Evolutionary conservation across 2,113 vertebrate species (phyloP).

Genomic region (Haemorhous mexicanus): DNA sequence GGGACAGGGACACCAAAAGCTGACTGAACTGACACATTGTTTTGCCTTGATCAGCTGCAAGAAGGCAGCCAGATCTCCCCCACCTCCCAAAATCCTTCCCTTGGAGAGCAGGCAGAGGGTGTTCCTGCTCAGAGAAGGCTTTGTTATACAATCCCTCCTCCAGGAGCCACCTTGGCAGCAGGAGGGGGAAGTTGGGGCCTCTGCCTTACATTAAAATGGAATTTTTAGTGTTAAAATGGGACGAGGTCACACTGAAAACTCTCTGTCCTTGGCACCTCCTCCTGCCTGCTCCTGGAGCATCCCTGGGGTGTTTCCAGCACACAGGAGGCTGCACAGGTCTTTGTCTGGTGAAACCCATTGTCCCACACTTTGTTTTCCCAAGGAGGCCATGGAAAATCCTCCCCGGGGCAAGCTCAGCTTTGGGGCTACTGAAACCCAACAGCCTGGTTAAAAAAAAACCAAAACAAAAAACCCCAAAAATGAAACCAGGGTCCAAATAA

Average conservation of each 20-base stretch:
- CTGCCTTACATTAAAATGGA: accelerated
- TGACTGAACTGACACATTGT: not conserved
- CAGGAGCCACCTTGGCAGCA: not conserved
- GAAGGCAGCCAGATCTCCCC: not conserved
- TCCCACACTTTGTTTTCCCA: not conserved
- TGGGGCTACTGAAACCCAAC: not conserved
- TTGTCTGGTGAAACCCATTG: not conserved
- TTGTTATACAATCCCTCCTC: not conserved
- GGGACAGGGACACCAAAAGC: not conserved
- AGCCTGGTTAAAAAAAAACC: not conserved
- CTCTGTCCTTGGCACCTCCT: not conserved
- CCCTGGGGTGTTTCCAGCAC: not conserved
- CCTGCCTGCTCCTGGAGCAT: not conserved
- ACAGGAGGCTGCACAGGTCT: not conserved
- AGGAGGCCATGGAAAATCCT: not conserved
- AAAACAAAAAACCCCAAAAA: not conserved
- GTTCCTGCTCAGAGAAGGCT: not conserved
- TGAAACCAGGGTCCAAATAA: not conserved
- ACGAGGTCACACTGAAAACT: not conserved
- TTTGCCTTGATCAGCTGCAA: not conserved
- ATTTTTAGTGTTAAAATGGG: not conserved
- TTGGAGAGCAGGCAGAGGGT: not conserved
- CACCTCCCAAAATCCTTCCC: not conserved
- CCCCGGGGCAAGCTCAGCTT: not conserved
- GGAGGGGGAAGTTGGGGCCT: no score